These are phyloP conservation scores for Spodoptera littoralis DNA, from an alignment of 2,888 invertebrate genomes.

Conservation along the genomic window DNA sequence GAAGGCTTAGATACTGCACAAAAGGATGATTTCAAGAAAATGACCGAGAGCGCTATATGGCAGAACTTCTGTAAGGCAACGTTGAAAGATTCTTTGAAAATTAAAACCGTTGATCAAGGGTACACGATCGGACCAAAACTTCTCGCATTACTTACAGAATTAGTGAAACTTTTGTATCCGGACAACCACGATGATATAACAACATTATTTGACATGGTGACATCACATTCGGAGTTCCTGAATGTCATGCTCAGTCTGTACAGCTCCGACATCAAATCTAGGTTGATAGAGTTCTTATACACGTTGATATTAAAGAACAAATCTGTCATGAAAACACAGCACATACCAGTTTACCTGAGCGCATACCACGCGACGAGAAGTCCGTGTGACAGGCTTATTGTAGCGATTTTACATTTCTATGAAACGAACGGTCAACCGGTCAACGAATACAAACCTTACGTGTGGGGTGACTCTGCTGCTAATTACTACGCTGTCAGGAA, in stretches of 20 bases:
- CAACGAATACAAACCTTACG: conserved; percentile 92
- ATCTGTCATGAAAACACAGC: conserved; percentile 90
- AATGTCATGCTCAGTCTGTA: conserved; percentile 90
- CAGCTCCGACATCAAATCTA: conserved; percentile 86
- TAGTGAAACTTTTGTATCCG: conserved; percentile 89
- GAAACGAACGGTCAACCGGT: conserved; percentile 91
- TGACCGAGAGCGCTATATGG: conserved; percentile 86
- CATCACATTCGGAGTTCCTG: conserved; percentile 93
- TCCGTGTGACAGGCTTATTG: conserved; percentile 91
- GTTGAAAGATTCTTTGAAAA: conserved; percentile 91
- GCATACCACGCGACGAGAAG: conserved; percentile 93
- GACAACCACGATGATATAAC: conserved; percentile 82
- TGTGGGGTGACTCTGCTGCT: conserved; percentile 95
- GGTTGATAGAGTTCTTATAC: conserved; percentile 90
- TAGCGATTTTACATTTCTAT: conserved; percentile 91
- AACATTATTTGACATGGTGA: conserved; percentile 92
- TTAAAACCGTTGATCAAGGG: conserved; percentile 73
- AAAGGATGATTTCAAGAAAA: conserved; percentile 75
- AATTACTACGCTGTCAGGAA: conserved; percentile 92
- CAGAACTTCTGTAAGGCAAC: conserved; percentile 90
- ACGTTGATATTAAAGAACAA: conserved; percentile 90
- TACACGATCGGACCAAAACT: conserved; percentile 80
- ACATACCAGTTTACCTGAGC: conserved; percentile 93
- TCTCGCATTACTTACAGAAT: conserved; percentile 86
- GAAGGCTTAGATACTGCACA: conserved; percentile 60